A percentile compares a stretch with the other conserved stretches of the same genome.
These are phyloP conservation scores for Ptychochromis oligacanthus DNA, from an alignment of 2,113 vertebrate species.

Conservation along the genomic window DNA sequence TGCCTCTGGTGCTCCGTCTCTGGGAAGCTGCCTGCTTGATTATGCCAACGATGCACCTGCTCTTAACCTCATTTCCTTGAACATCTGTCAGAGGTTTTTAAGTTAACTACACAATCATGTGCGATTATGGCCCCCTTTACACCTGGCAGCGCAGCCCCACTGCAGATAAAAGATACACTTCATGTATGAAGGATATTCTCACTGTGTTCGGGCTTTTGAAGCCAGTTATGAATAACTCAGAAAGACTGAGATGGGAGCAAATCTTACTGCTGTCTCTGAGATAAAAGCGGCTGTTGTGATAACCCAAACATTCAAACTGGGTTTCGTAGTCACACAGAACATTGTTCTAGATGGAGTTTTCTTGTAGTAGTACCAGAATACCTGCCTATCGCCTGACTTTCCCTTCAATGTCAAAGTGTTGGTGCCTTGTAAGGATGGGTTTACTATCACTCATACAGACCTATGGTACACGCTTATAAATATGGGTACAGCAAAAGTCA, in stretches of 20 bases:
- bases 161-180: slow-evolving; percentile 20
- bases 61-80: slow-evolving; percentile 63
- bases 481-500: background rate
- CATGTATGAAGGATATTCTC: slow-evolving; percentile 15
- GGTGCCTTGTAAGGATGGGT: background rate
- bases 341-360: slow-evolving; percentile 3
- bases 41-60: slow-evolving; percentile 60
- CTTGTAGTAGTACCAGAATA: slow-evolving; percentile 7
- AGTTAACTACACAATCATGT: slow-evolving; percentile 62
- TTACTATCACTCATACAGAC: background rate
- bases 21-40: slow-evolving; percentile 48
- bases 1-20: slow-evolving; percentile 31
- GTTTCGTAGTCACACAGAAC: background rate
- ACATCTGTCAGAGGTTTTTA: slow-evolving; percentile 60
- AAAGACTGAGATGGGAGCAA: background rate
- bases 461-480: background rate
- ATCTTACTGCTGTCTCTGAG: background rate
- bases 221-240: slow-evolving; percentile 22
- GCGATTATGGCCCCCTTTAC: slow-evolving; percentile 36
- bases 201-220: slow-evolving; percentile 8
- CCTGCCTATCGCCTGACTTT: background rate
- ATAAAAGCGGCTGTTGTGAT: slow-evolving; percentile 14
- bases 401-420: background rate
- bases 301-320: slow-evolving; percentile 4
- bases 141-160: background rate